Base-by-base conservation (phyloP, 2,113 vertebrate species). In the Pleuronectes platessa region DNA sequence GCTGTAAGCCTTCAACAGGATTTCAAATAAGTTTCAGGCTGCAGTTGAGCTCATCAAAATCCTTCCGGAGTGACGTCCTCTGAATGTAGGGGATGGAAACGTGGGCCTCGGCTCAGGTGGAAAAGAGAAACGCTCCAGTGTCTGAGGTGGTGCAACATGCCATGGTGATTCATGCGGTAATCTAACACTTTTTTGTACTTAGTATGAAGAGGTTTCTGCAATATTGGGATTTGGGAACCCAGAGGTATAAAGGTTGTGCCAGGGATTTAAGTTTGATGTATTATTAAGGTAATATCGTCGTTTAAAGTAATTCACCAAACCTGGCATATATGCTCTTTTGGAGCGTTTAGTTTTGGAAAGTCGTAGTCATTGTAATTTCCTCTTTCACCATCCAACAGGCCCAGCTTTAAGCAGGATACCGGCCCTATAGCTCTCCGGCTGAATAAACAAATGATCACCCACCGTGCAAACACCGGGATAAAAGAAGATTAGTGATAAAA, bases 11-110 rank as follows among this genome's bases (percentile, higher is more conserved):
- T 78, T 83, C 68, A 68, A 69, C 55, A 35, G 74, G 74, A 71
- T 83, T 85, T 85, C 53, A 76, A 79, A 76, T 74, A 86, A 37
- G 69, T 66, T 69, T 76, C 64, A 78, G 66, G 71, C 2, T 64
- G 42, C 61, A 81, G 37, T 54, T 56, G 35, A 81, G 79, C 59
- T 88, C 72, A 82, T 73, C 86, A 87, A 88, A 82, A 21, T 64
- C 60, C 40, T 62, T 74, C 55, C 63, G 60, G 68, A 71, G 61
- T 76, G 54, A 83, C 68, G 66, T 78, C 21, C 59, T 74, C 24
- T 71, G 21, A 74, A 53, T 76, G 26, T 7, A 65, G 12, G 49
- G 61, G 45, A 87, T 77, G 81, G 78, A 80, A 87, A 87, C 68
- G 40, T 58, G 51, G 53, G 61, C 64, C 51, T 75, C 35, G 51